These are phyloP conservation scores for Bellardia bayeri DNA, from an alignment of 2,888 invertebrate species.

Conservation along the genomic window DNA sequence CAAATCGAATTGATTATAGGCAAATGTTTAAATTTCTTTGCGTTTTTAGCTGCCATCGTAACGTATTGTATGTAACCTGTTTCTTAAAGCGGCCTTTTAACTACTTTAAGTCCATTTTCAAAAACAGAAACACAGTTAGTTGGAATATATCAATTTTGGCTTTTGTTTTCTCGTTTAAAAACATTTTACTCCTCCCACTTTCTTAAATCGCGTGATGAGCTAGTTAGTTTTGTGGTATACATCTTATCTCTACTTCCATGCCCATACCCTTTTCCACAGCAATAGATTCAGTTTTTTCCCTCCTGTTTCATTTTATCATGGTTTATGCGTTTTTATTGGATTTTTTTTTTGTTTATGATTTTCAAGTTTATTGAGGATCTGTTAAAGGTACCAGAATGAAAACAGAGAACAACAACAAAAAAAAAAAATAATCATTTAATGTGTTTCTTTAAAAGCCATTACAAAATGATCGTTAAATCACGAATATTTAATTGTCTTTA, in stretches of 20 bases:
- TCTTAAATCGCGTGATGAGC: slow-evolving; percentile 71
- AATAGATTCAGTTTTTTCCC: slow-evolving; percentile 23
- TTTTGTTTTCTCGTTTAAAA: slow-evolving; percentile 27
- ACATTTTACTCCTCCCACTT: slow-evolving; percentile 63
- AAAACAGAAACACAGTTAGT: slow-evolving; percentile 61
- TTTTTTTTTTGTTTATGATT: slow-evolving; percentile 37
- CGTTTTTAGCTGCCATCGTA: slow-evolving; percentile 24
- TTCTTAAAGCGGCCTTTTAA: slow-evolving; percentile 70
- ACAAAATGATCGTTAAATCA: slow-evolving; percentile 84
- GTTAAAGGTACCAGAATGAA: slow-evolving; percentile 22
- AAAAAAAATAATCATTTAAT: slow-evolving; percentile 60
- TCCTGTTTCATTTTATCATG: slow-evolving; percentile 35
- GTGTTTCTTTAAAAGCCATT: slow-evolving; percentile 75
- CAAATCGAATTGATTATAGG: slow-evolving; percentile 78
- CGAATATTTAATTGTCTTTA: slow-evolving; percentile 85
- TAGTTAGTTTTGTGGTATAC: slow-evolving; percentile 64
- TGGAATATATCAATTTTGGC: slow-evolving; percentile 36
- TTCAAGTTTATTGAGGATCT: slow-evolving; percentile 64
- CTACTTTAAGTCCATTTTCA: slow-evolving; percentile 23
- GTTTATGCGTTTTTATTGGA: slow-evolving; percentile 66
- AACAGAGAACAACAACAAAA: not conserved
- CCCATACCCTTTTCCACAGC: slow-evolving; percentile 42
- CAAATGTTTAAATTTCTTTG: slow-evolving; percentile 76
- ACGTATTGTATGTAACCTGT: slow-evolving; percentile 80
- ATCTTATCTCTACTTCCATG: slow-evolving; percentile 41